Percentiles rank a stretch among this genome's conserved stretches.
Conservation (phyloP, 2,113 vertebrate species). For the Grammatotria lemairii region DNA sequence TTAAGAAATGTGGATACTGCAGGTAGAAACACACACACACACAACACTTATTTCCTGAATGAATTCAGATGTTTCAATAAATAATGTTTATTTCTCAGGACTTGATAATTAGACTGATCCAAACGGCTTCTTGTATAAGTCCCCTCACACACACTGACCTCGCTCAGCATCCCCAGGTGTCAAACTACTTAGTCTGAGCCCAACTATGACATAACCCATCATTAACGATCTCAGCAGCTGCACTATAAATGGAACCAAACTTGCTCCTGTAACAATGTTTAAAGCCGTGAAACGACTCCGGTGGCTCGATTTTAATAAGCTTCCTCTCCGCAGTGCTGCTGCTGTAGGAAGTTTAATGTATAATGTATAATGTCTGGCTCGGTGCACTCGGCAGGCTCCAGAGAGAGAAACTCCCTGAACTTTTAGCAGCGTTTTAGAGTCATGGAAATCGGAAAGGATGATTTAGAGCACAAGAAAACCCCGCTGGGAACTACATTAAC, state of each 20-base stretch:
- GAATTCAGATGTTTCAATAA: neutral
- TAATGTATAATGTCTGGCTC: conserved; percentile 25
- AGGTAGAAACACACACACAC: neutral
- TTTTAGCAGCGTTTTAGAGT: conserved; percentile 32
- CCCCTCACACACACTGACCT: neutral
- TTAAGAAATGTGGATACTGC: conserved; percentile 90
- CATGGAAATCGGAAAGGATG: neutral
- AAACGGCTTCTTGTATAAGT: neutral
- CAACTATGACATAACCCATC: conserved; percentile 8
- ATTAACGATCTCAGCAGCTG: conserved; percentile 14
- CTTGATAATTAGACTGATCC: neutral
- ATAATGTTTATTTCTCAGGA: neutral
- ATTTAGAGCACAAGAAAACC: conserved; percentile 17
- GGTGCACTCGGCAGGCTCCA: neutral
- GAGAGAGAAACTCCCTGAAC: conserved; percentile 23
- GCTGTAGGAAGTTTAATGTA: neutral
- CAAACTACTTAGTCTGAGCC: neutral
- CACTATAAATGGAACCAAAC: conserved; percentile 13
- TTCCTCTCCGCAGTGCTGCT: neutral
- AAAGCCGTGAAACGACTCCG: neutral
- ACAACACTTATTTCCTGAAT: neutral
- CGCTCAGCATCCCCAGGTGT: neutral
- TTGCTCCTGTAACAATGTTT: neutral
- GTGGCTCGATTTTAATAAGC: neutral
- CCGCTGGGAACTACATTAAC: neutral